A percentile compares a stretch with the other conserved stretches of the same genome.
Evolutionary conservation across 2,797 vertebrate species (phyloP).

Genomic region (Typhlichthys eigenmanni): DNA sequence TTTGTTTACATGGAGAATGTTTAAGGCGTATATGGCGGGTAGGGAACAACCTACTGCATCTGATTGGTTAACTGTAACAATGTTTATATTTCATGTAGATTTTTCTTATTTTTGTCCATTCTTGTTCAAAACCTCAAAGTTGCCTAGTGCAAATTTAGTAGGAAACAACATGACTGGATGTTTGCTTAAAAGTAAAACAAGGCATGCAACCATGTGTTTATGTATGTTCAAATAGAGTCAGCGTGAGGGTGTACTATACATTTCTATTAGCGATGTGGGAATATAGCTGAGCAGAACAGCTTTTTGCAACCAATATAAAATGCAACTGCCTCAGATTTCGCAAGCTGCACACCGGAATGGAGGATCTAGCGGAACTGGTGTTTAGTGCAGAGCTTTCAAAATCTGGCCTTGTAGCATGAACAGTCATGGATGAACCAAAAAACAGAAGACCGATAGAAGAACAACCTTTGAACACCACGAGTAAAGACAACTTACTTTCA

Average conservation of each 20-base stretch:
- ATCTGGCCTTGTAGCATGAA: conserved; percentile 60
- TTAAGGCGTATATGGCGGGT: too few relatives aligned
- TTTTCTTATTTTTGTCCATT: too few relatives aligned
- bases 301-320: conserved; percentile 57
- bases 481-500: conserved; percentile 82
- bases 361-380: conserved; percentile 20
- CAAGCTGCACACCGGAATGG: conserved; percentile 70
- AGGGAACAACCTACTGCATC: too few relatives aligned
- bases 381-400: conserved; percentile 75
- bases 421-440: conserved; percentile 53
- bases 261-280: conserved; percentile 31
- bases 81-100: too few relatives aligned
- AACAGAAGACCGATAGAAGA: conserved; percentile 43
- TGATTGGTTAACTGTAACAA: too few relatives aligned
- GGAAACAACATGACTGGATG: conserved; percentile 50
- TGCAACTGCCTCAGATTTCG: conserved; percentile 71
- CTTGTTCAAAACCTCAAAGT: too few relatives aligned
- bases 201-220: conserved; percentile 19
- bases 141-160: too few relatives aligned
- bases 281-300: conserved; percentile 44
- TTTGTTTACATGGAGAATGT: too few relatives aligned
- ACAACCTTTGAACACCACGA: conserved; percentile 54
- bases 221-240: conserved; percentile 36
- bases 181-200: conserved; percentile 42
- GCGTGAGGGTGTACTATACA: conserved; percentile 32